These are phyloP conservation scores for Metallyticus violacea DNA, from an alignment of 2,888 invertebrate species.

Conservation along the genomic window DNA sequence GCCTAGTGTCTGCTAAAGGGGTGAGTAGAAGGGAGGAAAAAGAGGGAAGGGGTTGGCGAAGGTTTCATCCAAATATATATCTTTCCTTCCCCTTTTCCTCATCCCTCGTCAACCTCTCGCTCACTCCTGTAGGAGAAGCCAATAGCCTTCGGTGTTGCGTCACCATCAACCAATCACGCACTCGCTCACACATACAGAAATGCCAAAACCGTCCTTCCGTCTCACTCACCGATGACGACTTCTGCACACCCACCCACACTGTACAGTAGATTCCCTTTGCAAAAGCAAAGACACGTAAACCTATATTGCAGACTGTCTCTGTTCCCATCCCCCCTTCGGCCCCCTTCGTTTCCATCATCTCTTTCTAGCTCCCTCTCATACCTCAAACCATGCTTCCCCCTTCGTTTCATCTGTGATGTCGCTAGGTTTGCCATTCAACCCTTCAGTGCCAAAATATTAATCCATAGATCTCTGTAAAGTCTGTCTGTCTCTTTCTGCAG, in stretches of 20 bases:
- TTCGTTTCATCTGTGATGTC: slow-evolving; percentile 41
- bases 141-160: slow-evolving; percentile 32
- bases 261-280: slow-evolving; percentile 8
- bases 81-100: background rate
- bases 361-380: slow-evolving; percentile 11
- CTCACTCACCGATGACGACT: background rate
- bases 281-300: slow-evolving; percentile 10
- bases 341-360: slow-evolving; percentile 9
- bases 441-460: slow-evolving; percentile 35
- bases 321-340: background rate
- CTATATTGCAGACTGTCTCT: background rate
- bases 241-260: slow-evolving; percentile 3
- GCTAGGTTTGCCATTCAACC: slow-evolving; percentile 35
- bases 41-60: background rate
- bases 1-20: slow-evolving; percentile 2
- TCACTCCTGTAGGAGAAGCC: slow-evolving; percentile 23
- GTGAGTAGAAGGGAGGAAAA: background rate
- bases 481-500: slow-evolving; percentile 22
- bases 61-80: background rate
- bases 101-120: background rate
- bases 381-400: slow-evolving; percentile 8
- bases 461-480: slow-evolving; percentile 31
- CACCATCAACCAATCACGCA: slow-evolving; percentile 30
- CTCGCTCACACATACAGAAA: background rate
- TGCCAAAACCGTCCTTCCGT: background rate